These are phyloP conservation scores for Orthonyx spaldingii DNA, from an alignment of 2,113 vertebrate genomes.

Conservation along the genomic window DNA sequence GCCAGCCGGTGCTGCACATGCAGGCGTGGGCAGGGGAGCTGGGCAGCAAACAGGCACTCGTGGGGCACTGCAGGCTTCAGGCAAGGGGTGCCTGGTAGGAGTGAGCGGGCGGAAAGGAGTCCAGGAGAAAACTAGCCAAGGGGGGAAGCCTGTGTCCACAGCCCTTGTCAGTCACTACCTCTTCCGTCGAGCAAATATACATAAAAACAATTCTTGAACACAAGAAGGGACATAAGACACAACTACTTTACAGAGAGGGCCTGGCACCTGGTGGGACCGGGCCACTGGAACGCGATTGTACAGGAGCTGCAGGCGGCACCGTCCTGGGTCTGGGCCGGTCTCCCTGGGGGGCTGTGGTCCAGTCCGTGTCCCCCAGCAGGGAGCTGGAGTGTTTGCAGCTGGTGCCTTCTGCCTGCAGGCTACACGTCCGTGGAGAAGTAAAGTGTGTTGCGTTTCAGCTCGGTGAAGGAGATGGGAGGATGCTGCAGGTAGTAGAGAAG, in stretches of 20 bases:
- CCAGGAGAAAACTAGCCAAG: conserved; percentile 44
- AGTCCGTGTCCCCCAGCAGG: conserved; percentile 33
- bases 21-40: conserved; percentile 1
- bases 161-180: conserved; percentile 56
- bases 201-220: conserved; percentile 61
- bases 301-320: conserved; percentile 57
- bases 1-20: conserved; percentile 45
- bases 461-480: conserved; percentile 88
- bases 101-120: not conserved
- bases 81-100: conserved; percentile 6
- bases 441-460: conserved; percentile 94
- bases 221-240: conserved; percentile 62
- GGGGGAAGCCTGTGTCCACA: conserved; percentile 48
- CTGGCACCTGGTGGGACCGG: not conserved
- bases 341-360: not conserved
- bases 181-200: conserved; percentile 65
- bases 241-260: conserved; percentile 62
- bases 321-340: not conserved
- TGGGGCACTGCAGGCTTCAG: conserved; percentile 43
- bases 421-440: conserved; percentile 99
- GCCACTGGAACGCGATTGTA: conserved; percentile 64
- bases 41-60: not conserved
- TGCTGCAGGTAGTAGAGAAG: conserved; percentile 98
- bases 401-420: conserved; percentile 30
- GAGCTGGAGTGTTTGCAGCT: conserved; percentile 30